phyloP scores from a whole-genome alignment of 1,140 invertebrate genomes.

The Dreissena rostriformis region DNA sequence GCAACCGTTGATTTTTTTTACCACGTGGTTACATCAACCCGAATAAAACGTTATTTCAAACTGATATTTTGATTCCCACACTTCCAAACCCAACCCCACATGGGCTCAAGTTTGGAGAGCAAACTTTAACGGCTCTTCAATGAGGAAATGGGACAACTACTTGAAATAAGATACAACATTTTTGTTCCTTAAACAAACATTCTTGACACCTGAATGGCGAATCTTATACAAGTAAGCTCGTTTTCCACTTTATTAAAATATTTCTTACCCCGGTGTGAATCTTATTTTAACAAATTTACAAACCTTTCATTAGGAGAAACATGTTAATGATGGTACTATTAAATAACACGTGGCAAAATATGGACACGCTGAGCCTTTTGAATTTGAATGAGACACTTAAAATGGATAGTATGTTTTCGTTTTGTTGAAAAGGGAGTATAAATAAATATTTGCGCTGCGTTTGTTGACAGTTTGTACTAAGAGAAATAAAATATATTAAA shows the following conservation, averaged over 20 bases:
- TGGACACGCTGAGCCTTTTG: neutral
- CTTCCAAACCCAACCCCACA: neutral
- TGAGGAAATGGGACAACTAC: constrained; percentile 33
- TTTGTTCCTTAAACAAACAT: constrained; percentile 50
- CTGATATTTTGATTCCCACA: constrained; percentile 34
- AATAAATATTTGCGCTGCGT: constrained; percentile 45
- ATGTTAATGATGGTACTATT: constrained; percentile 16
- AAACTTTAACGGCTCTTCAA: constrained; percentile 43
- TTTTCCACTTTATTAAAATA: constrained; percentile 43
- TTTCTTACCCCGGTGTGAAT: constrained; percentile 42
- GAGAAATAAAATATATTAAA: constrained; percentile 31
- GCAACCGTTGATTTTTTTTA: no score
- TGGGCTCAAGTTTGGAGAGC: neutral
- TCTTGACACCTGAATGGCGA: constrained; percentile 34
- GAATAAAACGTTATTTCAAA: no score
- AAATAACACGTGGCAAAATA: constrained; percentile 37
- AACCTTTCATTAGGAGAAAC: constrained; percentile 18
- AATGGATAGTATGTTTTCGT: constrained; percentile 34
- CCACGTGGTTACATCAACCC: no score
- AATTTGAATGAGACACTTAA: constrained; percentile 25
- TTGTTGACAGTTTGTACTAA: constrained; percentile 34
- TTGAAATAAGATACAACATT: constrained; percentile 47
- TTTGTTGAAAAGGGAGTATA: constrained; percentile 27
- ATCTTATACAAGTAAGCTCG: constrained; percentile 31
- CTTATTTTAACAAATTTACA: constrained; percentile 42